These are phyloP conservation scores for Pseudomyrmex dendroicus DNA, from an alignment of 1,140 invertebrate species.

Conservation along the genomic window DNA sequence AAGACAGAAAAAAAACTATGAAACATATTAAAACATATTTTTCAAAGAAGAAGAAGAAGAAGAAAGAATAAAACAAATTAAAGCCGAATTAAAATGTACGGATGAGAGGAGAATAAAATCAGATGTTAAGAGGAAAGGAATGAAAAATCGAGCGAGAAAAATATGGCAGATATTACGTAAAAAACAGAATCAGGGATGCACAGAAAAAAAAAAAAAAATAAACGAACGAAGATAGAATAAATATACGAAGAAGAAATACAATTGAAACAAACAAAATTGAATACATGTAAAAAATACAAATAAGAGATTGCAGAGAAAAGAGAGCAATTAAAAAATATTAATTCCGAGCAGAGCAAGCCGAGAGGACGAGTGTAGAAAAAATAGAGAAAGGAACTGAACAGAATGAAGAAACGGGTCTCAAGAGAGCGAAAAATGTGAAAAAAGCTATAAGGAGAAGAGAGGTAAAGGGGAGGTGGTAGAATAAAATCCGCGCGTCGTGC, in stretches of 20 bases:
- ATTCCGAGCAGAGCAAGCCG: not conserved
- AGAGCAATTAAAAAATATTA: slow-evolving; percentile 43
- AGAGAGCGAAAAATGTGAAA: slow-evolving; percentile 12
- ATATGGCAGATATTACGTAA: not conserved
- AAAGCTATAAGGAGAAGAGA: not conserved
- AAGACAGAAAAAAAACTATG: slow-evolving; percentile 39
- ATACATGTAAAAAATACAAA: not conserved
- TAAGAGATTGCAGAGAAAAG: slow-evolving; percentile 25
- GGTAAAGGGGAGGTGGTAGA: slow-evolving; percentile 39
- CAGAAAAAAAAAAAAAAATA: not conserved
- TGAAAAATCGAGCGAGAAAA: slow-evolving; percentile 6
- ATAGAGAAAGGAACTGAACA: slow-evolving; percentile 29
- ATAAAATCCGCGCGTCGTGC: slow-evolving; percentile 48
- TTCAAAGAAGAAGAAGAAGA: not conserved
- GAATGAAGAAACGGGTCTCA: not conserved
- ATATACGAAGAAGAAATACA: not conserved
- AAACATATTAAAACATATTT: slow-evolving; percentile 32
- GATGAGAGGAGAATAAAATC: slow-evolving; percentile 8
- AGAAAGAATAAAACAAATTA: slow-evolving; percentile 11
- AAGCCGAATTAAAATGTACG: not conserved
- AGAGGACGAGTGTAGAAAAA: slow-evolving; percentile 20
- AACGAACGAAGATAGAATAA: slow-evolving; percentile 12
- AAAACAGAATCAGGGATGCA: slow-evolving; percentile 19
- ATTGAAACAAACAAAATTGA: not conserved
- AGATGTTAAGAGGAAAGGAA: not conserved